Evolutionary conservation across 2,797 vertebrate genomes (phyloP), one percentile per base, ranked within the genome.

Genomic region (Mareca penelope): DNA sequence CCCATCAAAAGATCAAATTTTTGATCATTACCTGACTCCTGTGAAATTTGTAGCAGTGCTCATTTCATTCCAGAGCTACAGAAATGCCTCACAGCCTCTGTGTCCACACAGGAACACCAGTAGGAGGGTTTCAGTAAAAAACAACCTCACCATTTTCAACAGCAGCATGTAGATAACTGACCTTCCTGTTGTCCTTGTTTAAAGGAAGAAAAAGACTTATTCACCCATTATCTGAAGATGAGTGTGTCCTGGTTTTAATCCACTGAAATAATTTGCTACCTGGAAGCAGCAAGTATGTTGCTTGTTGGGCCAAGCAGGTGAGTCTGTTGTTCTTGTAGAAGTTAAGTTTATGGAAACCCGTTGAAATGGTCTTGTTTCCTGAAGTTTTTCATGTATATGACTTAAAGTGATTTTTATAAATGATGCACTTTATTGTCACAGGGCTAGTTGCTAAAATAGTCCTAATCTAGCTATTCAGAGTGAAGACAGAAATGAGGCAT

Each of bases 1-100:
- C 46, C 33, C 24, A 31, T 63, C n/a, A 23, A 86, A 88, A 86
- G 53, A 79, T 22, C 57, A 90, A 81, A 92, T 65, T 85, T 46
- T 86, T 55, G 8, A 73, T 90, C n/a, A 7, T 28, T 82, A 52
- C 64, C 35, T 79, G n/a, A 77, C 50, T 88, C 13, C 55, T 63
- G 42, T 87, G 52, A 79, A 59, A n/a, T 0, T 42, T 22, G 16
- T 13, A 72, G 73, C 73, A 69, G 48, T 35, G n/a, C 14, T 92
- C 19, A 13, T 81, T 86, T 79, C 29, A n/a, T 61, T 72, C 33
- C 60, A 79, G 29, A 72, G 82, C 48, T 77, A 35, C 37, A 84
- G 35, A 91, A 89, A 26, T 31, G 56, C 50, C 40, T 69, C 35
- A 28, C 15, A 52, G 78, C 37, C 26, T 4, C 60, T 28, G 13